These are phyloP conservation scores for Trogon melanurus DNA, from an alignment of 2,113 vertebrate genomes.

Conservation along the genomic window DNA sequence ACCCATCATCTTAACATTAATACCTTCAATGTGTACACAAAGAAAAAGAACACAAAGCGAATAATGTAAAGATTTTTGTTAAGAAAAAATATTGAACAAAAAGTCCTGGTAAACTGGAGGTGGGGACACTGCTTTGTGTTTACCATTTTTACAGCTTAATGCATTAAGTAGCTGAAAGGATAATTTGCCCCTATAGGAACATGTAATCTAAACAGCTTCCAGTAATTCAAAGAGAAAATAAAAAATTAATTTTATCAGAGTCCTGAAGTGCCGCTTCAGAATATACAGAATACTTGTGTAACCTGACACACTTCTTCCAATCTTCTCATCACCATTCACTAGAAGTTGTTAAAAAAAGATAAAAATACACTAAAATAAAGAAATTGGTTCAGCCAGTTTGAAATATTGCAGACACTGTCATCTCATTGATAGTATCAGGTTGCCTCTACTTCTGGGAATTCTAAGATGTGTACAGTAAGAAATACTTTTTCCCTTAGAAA, in stretches of 20 bases:
- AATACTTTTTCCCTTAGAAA: neutral
- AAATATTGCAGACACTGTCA: neutral
- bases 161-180: neutral
- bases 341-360: neutral
- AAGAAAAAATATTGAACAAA: neutral
- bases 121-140: neutral
- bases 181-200: neutral
- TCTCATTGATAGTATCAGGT: neutral
- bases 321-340: neutral
- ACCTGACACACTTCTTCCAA: neutral
- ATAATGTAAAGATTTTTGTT: neutral
- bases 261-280: neutral
- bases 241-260: neutral
- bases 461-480: neutral
- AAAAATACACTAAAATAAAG: neutral
- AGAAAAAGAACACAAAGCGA: neutral
- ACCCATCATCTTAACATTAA: slow-evolving; percentile 34
- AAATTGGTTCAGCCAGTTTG: neutral
- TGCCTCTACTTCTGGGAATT: neutral
- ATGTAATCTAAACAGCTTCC: neutral
- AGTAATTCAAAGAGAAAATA: neutral
- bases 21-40: neutral
- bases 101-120: neutral
- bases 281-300: neutral
- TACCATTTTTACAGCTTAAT: neutral